Base-by-base conservation (phyloP, 64 coral and sea anemone species). In the Stichodactyla mertensii region DNA sequence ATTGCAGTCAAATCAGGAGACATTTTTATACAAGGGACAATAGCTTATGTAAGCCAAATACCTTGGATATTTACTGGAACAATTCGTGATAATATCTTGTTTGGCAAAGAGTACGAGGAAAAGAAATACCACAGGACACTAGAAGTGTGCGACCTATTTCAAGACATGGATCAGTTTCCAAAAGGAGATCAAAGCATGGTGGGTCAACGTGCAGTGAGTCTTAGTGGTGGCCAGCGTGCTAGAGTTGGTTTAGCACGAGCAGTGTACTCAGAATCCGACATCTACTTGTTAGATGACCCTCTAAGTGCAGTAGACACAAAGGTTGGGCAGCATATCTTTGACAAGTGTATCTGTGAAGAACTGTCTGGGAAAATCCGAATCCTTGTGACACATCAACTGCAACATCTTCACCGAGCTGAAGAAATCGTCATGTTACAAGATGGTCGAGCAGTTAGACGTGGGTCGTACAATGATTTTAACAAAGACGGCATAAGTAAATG, bases 41-140 rank as follows among this genome's bases (percentile, higher is more conserved):
- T 95, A 3, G 86, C 93, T 1, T 95, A 71, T 86, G 93, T 92
- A 14, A 54, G 86, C 19, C 89, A 95, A 84, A 82, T 82, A 95
- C 36, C 36, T 45, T 45, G 36, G 36, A 45, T 45, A 45, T 45
- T 45, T 45, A 45, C 36, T 45, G 36, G 36, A 89, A 92, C 23
- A 14, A 87, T 4, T 95, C 92, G 64, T 90, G 94, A 19, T 87
- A 81, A 79, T 15, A 45, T 45, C 36, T 45, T 45, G 36, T 45
- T 45, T 45, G 36, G 36, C 36, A 45, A 45, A 45, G 36, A 78
- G 15, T 96, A 86, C 57, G 16, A 96, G 52, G 64, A 89, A 9
- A 59, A 16, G 79, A 85, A 10, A 26, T 96, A 90, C 59, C 66
- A 80, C 51, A 52, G 77, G 16, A 36, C 83, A 4, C 67, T 95